Conservation (phyloP, 2,113 vertebrate species). For the Macquaria ambigua region DNA sequence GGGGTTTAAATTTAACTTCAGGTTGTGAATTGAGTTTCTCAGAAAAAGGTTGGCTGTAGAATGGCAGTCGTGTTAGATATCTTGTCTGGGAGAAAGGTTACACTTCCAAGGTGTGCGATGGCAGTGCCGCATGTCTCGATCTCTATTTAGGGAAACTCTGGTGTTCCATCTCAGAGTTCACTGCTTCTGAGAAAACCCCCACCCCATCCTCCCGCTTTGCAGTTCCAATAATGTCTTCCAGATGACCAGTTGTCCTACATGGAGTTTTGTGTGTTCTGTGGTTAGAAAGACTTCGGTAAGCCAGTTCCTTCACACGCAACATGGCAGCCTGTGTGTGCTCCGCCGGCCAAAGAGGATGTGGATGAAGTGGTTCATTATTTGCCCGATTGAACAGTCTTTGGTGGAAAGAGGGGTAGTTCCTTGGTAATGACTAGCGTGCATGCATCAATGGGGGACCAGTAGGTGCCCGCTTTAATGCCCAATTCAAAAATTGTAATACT, state of each 20-base stretch:
- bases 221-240: slow-evolving; percentile 79
- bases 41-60: slow-evolving; percentile 72
- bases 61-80: slow-evolving; percentile 76
- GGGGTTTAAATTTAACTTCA: slow-evolving; percentile 70
- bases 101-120: slow-evolving; percentile 70
- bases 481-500: slow-evolving; percentile 33
- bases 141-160: slow-evolving; percentile 79
- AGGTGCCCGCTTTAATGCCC: slow-evolving; percentile 45
- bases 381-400: slow-evolving; percentile 47
- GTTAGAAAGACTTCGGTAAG: slow-evolving; percentile 58
- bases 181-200: slow-evolving; percentile 77
- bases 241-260: slow-evolving; percentile 78
- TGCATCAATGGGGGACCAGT: slow-evolving; percentile 17
- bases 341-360: slow-evolving; percentile 58
- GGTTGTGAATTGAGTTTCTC: slow-evolving; percentile 76
- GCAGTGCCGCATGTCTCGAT: slow-evolving; percentile 67
- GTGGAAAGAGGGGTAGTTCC: slow-evolving; percentile 33
- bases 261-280: slow-evolving; percentile 63
- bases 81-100: slow-evolving; percentile 79
- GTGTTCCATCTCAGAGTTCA: slow-evolving; percentile 74
- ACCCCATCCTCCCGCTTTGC: slow-evolving; percentile 11
- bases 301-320: slow-evolving; percentile 69
- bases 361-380: slow-evolving; percentile 73
- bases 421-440: slow-evolving; percentile 37
- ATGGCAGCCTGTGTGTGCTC: slow-evolving; percentile 42